Evolutionary conservation across 2,888 invertebrate genomes (phyloP), one percentile per base, ranked within the genome.

Genomic region (Mystacides longicornis): DNA sequence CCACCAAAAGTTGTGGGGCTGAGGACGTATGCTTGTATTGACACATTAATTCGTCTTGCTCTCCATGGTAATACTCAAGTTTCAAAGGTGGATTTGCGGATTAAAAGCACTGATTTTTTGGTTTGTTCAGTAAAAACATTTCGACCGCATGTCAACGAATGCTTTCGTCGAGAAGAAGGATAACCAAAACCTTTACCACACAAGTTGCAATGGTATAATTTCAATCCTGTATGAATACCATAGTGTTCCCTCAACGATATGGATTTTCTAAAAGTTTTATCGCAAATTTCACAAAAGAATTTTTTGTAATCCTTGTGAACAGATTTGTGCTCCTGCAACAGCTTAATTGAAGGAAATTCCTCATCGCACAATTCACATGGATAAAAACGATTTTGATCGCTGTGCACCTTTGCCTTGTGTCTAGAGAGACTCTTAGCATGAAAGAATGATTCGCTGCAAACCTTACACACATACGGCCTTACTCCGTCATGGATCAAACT

Each of bases 131-230:
- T n/a, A n/a, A n/a, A n/a, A n/a, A n/a, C n/a, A n/a, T n/a, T 37
- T 37, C 14, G 4, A 7, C 37, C 4, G 37, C 37, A 37, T n/a
- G 37, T n/a, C 37, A n/a, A 16, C 16, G 37, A 37, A 21, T 70
- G 70, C 55, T 70, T 72, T 54, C 64, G 68, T 46, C 74, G 63
- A 3, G 61, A 59, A 5, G 57, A 51, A 0, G 56, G 54, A 42
- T 57, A 59, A 53, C 69, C 66, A 56, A 69, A 74, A 52, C 64
- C 69, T 60, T 70, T 73, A 21, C 67, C 66, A 62, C 74, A 74
- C 11, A 68, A 49, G 20, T 63, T 23, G 63, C 74, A 74, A 43
- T 59, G 58, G 56, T 69, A 60, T 23, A 60, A 45, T 33, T 58
- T 60, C 5, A 60, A 50, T 7, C 60, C 60, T 7, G 60, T 60